A percentile compares a stretch with the other conserved stretches of the same genome.
Evolutionary conservation across 2,888 invertebrate genomes (phyloP).

Genomic region (Drosophila kanekoi): DNA sequence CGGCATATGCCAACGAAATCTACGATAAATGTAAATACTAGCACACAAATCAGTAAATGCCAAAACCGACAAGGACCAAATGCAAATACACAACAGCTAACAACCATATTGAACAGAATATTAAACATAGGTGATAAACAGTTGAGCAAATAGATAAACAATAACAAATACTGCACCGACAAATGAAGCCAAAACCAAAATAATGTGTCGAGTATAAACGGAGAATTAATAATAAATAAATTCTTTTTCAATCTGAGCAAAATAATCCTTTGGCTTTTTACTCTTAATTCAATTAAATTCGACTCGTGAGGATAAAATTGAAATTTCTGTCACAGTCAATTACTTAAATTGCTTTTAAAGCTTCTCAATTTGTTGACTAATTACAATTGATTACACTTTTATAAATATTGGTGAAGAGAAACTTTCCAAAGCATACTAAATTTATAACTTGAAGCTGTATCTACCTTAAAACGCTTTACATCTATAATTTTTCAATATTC

Average conservation of each 20-base stretch:
- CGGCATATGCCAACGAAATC: constrained; percentile 21
- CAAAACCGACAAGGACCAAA: constrained; percentile 14
- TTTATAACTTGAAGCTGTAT: no score
- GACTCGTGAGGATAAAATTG: not conserved
- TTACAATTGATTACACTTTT: no score
- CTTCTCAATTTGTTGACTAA: no score
- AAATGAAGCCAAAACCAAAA: constrained; percentile 15
- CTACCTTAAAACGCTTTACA: not conserved
- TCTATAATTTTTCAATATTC: not conserved
- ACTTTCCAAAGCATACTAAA: no score
- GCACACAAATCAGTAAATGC: constrained; percentile 12
- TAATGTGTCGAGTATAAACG: not conserved
- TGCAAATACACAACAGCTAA: constrained; percentile 14
- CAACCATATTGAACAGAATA: constrained; percentile 5
- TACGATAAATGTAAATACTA: constrained; percentile 31
- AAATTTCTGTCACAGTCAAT: no score
- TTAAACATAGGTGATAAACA: not conserved
- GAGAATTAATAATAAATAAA: not conserved
- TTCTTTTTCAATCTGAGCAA: not conserved
- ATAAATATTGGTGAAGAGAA: no score
- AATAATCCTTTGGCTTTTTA: not conserved
- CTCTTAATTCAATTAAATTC: not conserved
- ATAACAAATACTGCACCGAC: constrained; percentile 11
- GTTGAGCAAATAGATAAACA: constrained; percentile 3
- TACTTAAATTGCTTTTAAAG: no score